These are phyloP conservation scores for Gambusia holbrooki DNA, from an alignment of 2,113 vertebrate species.

Conservation along the genomic window DNA sequence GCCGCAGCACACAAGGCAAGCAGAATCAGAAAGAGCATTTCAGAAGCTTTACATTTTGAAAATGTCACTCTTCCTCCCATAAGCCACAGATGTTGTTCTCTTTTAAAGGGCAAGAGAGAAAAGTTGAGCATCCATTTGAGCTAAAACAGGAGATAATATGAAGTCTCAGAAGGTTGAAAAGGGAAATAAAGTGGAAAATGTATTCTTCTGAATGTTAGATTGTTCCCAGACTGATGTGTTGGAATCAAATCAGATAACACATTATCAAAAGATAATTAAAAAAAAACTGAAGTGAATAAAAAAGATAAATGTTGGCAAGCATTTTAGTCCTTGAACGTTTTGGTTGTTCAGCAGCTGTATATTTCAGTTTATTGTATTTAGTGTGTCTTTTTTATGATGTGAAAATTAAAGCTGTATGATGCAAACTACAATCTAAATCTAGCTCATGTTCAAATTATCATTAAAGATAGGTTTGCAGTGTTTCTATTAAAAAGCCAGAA, in stretches of 20 bases:
- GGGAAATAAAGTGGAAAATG: conserved; percentile 1
- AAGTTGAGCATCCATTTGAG: conserved; percentile 12
- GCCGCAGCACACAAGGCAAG: conserved; percentile 34
- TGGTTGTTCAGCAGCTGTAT: background rate
- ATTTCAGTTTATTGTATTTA: background rate
- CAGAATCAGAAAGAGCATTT: conserved; percentile 19
- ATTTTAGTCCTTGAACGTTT: background rate
- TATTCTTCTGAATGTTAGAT: background rate
- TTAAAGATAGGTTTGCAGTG: background rate
- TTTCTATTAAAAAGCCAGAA: conserved; percentile 6
- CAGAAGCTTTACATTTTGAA: conserved; percentile 35
- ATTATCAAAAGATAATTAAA: conserved; percentile 13
- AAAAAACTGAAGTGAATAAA: background rate
- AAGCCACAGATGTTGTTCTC: conserved; percentile 29
- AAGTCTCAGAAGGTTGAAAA: background rate
- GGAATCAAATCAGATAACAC: background rate
- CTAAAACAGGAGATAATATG: conserved; percentile 19
- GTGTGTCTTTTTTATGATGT: background rate
- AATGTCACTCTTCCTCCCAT: conserved; percentile 35
- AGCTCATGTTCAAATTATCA: background rate
- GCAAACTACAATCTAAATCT: background rate
- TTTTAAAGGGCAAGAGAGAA: conserved; percentile 22
- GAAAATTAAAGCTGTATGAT: background rate
- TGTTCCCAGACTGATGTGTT: background rate
- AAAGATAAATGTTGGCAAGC: background rate